Base-by-base conservation (phyloP, 2,888 invertebrate species). In the Cybosia mesomella region DNA sequence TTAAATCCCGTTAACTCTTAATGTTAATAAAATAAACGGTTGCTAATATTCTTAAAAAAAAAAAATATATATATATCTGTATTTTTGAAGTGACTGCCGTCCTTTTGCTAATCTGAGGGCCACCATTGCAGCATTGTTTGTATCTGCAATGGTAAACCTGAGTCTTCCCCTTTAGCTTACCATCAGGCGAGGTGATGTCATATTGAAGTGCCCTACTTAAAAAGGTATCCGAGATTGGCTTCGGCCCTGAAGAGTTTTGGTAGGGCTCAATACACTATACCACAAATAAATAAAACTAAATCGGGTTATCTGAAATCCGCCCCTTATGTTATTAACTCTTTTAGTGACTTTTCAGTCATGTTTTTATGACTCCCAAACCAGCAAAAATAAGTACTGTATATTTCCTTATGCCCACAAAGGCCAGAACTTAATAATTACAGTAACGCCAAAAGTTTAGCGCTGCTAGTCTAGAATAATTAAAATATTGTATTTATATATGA, bases 381-480 rank as follows among this genome's bases (percentile, higher is more conserved):
- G 64, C 68, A 71, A 15, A 22, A 58, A 77, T 76, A 79, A 71
- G 70, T 72, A 36, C 43, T 24, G 43, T 53, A 68, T 68, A 58
- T 71, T 73, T 78, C 64, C 74, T 71, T 70, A 57, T 68, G 71
- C 62, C 67, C 72, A 24, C 70, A 55, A 71, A 71, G 71, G 69
- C 71, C 68, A 71, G 72, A 84, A 87, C 85, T 88, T 86, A 84
- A 87, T 87, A 87, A 88, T 87, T 87, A 89, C 81, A 77, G 74
- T 81, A 82, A 86, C 82, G 77, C 77, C 79, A 67, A 70, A 89
- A 89, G 84, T 89, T 87, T 67, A 70, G 79, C 83, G 76, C 80
- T 86, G 83, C 79, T 83, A 83, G 86, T 83, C 85, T 78, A 75
- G 83, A 88, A 89, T 90, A 91, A 90, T 90, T 89, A 89, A 91